Evolutionary conservation across 2,797 vertebrate genomes (phyloP), one percentile per base, ranked within the genome.

Genomic region (Enteromius anoplus): DNA sequence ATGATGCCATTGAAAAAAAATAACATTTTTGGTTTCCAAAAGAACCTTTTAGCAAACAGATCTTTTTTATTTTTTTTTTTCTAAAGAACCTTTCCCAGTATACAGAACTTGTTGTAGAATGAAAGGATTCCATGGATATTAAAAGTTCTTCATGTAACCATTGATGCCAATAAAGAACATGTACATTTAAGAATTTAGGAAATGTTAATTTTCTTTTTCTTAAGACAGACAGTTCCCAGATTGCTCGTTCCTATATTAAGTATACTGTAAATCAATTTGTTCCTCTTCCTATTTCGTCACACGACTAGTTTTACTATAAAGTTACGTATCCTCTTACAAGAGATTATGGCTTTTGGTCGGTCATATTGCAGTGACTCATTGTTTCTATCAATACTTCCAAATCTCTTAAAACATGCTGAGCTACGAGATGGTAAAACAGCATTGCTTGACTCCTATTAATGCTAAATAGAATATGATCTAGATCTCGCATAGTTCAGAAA

Each of bases 381-480:
- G 29, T 78, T 78, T 66, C 29, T 29, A 58, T 29, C 26, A 65
- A 65, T 32, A 9, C 10, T 10, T 34, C 60, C 42, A 70, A 80
- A 80, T 53, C 65, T 55, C 15, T 14, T 53, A 42, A 70, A 69
- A 42, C 78, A 68, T 34, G 42, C 17, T 51, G 10, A 79, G 21
- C n/a, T 40, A 58, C 12, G 51, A 53, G 29, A 15, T 71, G 62
- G n/a, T 37, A 49, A 73, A 75, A 66, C 19, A n/a, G 26, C 37
- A 32, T 40, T 42, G 47, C 19, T 40, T 34, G 40, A 45, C n/a
- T 21, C 19, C n/a, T 9, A 69, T 70, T 58, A 21, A 26, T 70
- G 49, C 37, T 19, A 68, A 40, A 32, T 42, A 58, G 19, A 45
- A 7, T 70, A 70, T 14, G 17, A 81, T 26, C 79, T 21, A 47